Evolutionary conservation across 2,888 invertebrate genomes (phyloP).

Genomic region (Lycia hirtaria): DNA sequence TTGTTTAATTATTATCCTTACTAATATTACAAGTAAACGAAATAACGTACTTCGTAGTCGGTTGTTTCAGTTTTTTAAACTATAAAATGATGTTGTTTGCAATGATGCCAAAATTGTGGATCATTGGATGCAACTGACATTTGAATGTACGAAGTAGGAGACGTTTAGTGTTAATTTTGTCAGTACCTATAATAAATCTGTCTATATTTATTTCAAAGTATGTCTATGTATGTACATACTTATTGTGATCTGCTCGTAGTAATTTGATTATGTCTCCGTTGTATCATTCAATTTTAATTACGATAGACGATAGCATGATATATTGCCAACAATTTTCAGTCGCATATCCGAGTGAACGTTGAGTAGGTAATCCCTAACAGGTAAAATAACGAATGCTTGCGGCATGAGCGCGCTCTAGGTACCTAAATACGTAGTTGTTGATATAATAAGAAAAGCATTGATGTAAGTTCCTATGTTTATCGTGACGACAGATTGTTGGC

Average conservation of each 20-base stretch:
- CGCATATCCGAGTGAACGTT: conserved; percentile 45
- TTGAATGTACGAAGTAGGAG: background rate
- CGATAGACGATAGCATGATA: conserved; percentile 49
- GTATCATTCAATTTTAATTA: conserved; percentile 56
- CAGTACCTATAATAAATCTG: too few species aligned
- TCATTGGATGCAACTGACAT: background rate
- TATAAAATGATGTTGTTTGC: conserved; percentile 8
- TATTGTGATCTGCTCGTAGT: background rate
- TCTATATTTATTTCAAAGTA: background rate
- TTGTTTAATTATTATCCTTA: too few species aligned
- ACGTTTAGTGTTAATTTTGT: too few species aligned
- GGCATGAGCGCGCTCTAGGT: background rate
- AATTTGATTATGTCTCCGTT: conserved; percentile 17
- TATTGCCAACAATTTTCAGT: conserved; percentile 61
- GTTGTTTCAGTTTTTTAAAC: too few species aligned
- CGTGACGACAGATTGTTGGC: conserved; percentile 7
- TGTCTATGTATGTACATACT: background rate
- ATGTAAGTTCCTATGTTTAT: conserved; percentile 4
- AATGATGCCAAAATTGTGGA: conserved; percentile 27
- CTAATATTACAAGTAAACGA: too few species aligned
- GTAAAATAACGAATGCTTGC: conserved; percentile 13
- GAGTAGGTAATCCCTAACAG: background rate
- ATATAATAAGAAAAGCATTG: background rate
- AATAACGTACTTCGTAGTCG: too few species aligned
- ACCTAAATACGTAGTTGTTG: background rate